These are phyloP conservation scores for Drepanosiphum platanoidis DNA, from an alignment of 2,888 invertebrate genomes.

Conservation along the genomic window DNA sequence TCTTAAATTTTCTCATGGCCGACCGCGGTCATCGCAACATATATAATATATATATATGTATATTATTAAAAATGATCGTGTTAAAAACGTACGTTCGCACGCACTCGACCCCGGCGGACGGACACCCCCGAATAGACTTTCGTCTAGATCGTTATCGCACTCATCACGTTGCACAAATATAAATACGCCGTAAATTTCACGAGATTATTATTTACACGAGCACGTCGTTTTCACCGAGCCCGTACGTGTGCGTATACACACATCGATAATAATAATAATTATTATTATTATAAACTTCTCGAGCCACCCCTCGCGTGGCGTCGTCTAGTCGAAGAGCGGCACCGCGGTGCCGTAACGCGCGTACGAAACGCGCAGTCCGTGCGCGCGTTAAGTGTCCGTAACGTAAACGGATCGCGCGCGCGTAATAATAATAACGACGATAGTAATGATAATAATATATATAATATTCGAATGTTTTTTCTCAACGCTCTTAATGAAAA, in stretches of 20 bases:
- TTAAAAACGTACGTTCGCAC: too few relatives aligned
- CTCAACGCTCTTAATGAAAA: slow-evolving; percentile 18
- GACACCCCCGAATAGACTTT: neutral
- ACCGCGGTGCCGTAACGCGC: neutral
- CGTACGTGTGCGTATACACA: neutral
- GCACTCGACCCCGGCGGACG: too few relatives aligned
- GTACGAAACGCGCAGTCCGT: neutral
- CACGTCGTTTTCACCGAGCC: neutral
- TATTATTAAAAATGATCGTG: too few relatives aligned
- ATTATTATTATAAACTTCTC: neutral
- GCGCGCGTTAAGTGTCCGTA: slow-evolving; percentile 23
- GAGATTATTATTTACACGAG: neutral
- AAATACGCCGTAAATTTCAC: neutral
- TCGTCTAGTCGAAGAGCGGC: slow-evolving; percentile 11
- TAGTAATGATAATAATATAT: neutral
- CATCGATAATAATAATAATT: neutral
- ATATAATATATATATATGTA: too few relatives aligned
- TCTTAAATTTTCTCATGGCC: too few relatives aligned
- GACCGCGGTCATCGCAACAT: neutral
- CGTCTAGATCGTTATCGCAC: neutral
- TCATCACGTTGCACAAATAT: neutral
- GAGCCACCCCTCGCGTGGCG: neutral
- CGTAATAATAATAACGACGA: too few relatives aligned
- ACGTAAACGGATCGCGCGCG: slow-evolving; percentile 36
- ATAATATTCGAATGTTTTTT: slow-evolving; percentile 44